phyloP scores from a whole-genome alignment of 1,140 invertebrate genomes.

The Nasonia giraulti region DNA sequence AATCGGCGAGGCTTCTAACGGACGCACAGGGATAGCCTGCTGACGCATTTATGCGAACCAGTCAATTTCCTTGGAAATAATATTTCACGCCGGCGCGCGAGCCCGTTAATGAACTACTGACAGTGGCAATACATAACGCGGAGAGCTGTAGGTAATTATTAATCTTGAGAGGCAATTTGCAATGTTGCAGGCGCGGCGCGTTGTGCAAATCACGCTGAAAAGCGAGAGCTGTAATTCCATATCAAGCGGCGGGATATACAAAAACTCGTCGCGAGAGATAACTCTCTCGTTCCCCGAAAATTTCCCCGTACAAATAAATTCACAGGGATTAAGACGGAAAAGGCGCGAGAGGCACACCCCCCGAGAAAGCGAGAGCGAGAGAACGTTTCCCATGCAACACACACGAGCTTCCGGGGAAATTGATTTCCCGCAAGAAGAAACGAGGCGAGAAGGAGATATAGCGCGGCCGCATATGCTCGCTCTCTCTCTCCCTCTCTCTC shows the following conservation, averaged over 20 bases:
- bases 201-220: neutral
- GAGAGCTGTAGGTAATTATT: neutral
- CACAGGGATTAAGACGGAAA: neutral
- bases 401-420: slow-evolving; percentile 9
- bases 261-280: neutral
- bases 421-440: slow-evolving; percentile 32
- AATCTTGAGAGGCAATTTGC: slow-evolving; percentile 24
- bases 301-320: neutral
- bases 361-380: neutral
- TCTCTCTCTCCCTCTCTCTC: neutral
- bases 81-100: neutral
- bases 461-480: neutral
- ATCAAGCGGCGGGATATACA: too few relatives aligned
- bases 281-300: neutral
- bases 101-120: slow-evolving; percentile 23
- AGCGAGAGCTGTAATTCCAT: neutral
- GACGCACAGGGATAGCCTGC: too few relatives aligned
- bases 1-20: too few relatives aligned
- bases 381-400: neutral
- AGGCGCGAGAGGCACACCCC: neutral
- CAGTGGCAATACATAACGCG: neutral
- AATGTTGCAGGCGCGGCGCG: neutral
- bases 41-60: neutral
- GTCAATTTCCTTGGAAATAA: slow-evolving; percentile 29
- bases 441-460: slow-evolving; percentile 15